Base-by-base conservation (phyloP, 2,797 vertebrate species). In the Toxotes lorentzi region DNA sequence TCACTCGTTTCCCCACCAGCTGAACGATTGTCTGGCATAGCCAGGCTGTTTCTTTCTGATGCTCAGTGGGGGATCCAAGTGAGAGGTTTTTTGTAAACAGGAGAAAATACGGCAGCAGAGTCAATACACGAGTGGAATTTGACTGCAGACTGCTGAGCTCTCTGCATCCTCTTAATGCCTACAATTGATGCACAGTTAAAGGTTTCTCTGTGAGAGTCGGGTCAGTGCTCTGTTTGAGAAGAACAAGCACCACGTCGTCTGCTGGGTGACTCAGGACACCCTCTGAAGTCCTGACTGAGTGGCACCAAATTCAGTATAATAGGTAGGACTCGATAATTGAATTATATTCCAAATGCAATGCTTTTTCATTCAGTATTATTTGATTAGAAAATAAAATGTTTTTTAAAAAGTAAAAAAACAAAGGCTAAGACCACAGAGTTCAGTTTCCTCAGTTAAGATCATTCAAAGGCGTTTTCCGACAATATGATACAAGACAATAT, bases 121-220 rank as follows among this genome's bases (percentile, higher is more conserved):
- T 78, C 34, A 34, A 79, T 67, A 65, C 61, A 48, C 4, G 60
- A 74, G 53, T 73, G 48, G 12, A 38, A 16, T 87, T 63, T 74
- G 72, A 75, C 53, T 73, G 58, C 27, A 23, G 34, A 32, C 47
- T 45, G 72, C 62, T 75, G 61, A 43, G 76, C 34, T 50, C n/a
- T 65, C 64, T 48, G 70, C 24, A 48, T 54, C n/a, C n/a, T n/a
- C n/a, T n/a, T 65, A 57, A 79, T 35, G 54, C 45, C 34, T 17
- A 38, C 73, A 60, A 82, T 3, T 59, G 61, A 78, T 13, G 9
- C 47, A 24, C 34, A 24, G 51, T 50, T 54, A 64, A 68, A 81
- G 50, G 54, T 82, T 81, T 73, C 68, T 78, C 71, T 54, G 16
- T 32, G 24, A 60, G 62, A 58, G 76, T 30, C 9, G 5, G 30